A percentile compares a stretch with the other conserved stretches of the same genome.
These are phyloP conservation scores for Anhinga rufa DNA, from an alignment of 2,113 vertebrate species.

Conservation along the genomic window DNA sequence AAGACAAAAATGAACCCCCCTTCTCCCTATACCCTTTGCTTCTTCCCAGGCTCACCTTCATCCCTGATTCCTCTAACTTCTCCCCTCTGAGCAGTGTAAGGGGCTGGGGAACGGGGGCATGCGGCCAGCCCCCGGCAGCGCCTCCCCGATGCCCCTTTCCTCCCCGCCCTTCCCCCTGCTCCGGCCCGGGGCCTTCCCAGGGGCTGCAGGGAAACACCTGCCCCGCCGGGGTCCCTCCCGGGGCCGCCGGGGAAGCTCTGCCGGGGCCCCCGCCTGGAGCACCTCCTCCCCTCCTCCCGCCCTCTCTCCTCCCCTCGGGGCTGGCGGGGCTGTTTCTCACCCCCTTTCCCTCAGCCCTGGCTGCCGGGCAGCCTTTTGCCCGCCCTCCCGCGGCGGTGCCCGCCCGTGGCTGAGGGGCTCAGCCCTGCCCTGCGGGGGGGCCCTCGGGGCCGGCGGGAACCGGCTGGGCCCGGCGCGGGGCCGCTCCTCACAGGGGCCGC, in stretches of 20 bases:
- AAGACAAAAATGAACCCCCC: neutral
- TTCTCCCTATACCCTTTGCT: neutral
- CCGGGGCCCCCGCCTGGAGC: too few species aligned
- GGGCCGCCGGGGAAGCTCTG: neutral
- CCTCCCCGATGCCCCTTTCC: neutral
- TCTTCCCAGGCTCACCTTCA: neutral
- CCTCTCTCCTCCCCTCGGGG: neutral
- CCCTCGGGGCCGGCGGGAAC: too few species aligned
- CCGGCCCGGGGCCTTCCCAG: neutral
- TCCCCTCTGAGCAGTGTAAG: too few species aligned
- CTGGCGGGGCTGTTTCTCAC: neutral
- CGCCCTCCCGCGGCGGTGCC: too few species aligned
- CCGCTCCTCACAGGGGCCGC: neutral
- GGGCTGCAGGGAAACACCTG: neutral
- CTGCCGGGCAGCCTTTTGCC: neutral
- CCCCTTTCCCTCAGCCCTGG: neutral
- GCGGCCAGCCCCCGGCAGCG: accelerated
- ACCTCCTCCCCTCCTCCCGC: neutral
- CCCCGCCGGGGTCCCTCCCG: too few species aligned
- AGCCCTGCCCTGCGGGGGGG: too few species aligned
- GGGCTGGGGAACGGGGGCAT: too few species aligned
- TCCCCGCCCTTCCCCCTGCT: neutral
- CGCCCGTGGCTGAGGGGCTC: too few species aligned
- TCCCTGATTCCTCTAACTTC: neutral
- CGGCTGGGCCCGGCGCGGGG: too few species aligned